Evolutionary conservation across 2,888 invertebrate species (phyloP).

Genomic region (Hemicrepidius hirtus): DNA sequence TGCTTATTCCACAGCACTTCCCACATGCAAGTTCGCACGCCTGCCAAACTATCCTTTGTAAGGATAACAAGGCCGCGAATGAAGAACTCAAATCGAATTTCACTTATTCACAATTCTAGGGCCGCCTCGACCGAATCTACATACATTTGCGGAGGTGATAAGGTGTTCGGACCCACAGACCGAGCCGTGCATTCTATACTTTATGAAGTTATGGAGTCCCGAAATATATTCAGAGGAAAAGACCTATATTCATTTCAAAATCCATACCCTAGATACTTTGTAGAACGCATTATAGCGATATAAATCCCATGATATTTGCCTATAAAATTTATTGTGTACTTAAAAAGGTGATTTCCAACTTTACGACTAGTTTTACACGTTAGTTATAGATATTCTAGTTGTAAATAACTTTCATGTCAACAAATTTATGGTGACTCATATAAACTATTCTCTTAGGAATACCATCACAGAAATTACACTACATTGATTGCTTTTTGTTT

Average conservation of each 20-base stretch:
- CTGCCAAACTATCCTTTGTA: conserved; percentile 69
- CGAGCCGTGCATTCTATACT: conserved; percentile 61
- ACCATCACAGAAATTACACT: background rate
- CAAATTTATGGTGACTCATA: conserved; percentile 59
- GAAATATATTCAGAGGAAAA: conserved; percentile 48
- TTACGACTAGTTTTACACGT: conserved; percentile 64
- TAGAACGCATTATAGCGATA: conserved; percentile 51
- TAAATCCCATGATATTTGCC: conserved; percentile 62
- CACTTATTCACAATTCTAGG: conserved; percentile 68
- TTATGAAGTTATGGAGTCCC: conserved; percentile 63
- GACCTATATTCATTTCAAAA: conserved; percentile 47
- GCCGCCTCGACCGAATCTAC: conserved; percentile 67
- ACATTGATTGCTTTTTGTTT: conserved; percentile 14
- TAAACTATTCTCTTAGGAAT: conserved; percentile 45
- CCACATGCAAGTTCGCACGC: conserved; percentile 40
- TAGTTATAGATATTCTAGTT: conserved; percentile 58
- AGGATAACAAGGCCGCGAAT: conserved; percentile 68
- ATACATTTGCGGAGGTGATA: conserved; percentile 68
- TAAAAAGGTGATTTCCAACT: conserved; percentile 62
- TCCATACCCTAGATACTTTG: conserved; percentile 55
- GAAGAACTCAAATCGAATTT: conserved; percentile 71
- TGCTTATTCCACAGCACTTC: conserved; percentile 32
- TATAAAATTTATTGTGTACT: conserved; percentile 65
- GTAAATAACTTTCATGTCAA: conserved; percentile 60
- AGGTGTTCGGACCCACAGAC: conserved; percentile 62